A percentile compares a stretch with the other conserved stretches of the same genome.
Conservation (phyloP, 2,888 invertebrate species). For the Thereva nobilitata region DNA sequence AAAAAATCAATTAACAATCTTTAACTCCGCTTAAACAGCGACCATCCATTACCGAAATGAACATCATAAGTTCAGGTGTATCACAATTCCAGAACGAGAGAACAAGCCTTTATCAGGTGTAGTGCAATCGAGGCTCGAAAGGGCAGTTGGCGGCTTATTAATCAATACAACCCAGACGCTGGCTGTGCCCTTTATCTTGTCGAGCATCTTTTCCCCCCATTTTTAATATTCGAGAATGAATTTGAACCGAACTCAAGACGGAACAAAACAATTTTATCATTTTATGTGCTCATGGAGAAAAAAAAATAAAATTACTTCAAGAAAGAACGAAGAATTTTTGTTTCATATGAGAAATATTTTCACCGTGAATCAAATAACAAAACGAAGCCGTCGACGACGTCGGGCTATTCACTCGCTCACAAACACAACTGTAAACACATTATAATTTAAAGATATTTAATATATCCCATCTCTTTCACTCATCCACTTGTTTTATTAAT, state of each 20-base stretch:
- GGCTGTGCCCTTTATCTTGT: not conserved
- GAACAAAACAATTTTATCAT: too few relatives aligned
- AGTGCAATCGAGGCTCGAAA: constrained; percentile 8
- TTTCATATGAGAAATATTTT: constrained; percentile 25
- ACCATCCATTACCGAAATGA: too few relatives aligned
- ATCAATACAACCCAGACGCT: constrained; percentile 18
- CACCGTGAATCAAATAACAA: constrained; percentile 23
- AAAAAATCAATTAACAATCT: too few relatives aligned
- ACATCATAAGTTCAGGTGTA: too few relatives aligned
- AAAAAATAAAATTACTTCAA: too few relatives aligned
- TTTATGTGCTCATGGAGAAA: too few relatives aligned
- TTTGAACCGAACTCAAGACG: too few relatives aligned
- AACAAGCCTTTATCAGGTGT: not conserved
- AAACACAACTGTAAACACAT: not conserved
- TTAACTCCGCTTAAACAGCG: too few relatives aligned
- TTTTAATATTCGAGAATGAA: not conserved
- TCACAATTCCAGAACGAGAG: too few relatives aligned
- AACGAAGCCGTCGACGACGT: constrained; percentile 4
- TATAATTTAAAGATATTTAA: not conserved
- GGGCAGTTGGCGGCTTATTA: constrained; percentile 11
- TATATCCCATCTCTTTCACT: constrained; percentile 12
- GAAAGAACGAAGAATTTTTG: too few relatives aligned
- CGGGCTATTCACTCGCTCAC: constrained; percentile 3
- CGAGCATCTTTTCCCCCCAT: not conserved
- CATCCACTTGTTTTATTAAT: constrained; percentile 6